Conservation (phyloP, 2,888 invertebrate species). For the Habrosyne pyritoides region DNA sequence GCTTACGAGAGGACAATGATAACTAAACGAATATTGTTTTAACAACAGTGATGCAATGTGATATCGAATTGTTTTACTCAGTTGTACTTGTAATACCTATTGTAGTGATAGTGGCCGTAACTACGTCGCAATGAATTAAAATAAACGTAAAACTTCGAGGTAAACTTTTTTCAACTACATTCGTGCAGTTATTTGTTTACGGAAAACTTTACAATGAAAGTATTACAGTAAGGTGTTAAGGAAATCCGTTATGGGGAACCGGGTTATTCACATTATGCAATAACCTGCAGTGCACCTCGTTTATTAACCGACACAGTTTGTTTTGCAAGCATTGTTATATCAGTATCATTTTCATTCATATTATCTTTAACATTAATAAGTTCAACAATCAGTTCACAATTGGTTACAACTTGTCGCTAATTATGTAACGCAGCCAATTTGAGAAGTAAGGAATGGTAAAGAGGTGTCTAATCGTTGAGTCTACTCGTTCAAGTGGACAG, state of each 20-base stretch:
- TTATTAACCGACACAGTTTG: slow-evolving; percentile 28
- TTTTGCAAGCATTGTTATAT: slow-evolving; percentile 42
- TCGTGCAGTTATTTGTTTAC: slow-evolving; percentile 24
- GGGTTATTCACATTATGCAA: slow-evolving; percentile 50
- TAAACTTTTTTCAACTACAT: background rate
- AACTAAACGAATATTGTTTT: slow-evolving; percentile 22
- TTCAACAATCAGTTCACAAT: slow-evolving; percentile 9
- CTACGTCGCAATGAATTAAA: background rate
- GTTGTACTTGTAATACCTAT: background rate
- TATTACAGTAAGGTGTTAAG: slow-evolving; percentile 40
- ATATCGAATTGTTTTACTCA: background rate
- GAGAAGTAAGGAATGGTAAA: slow-evolving; percentile 23
- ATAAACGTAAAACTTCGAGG: too few relatives aligned
- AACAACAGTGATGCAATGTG: slow-evolving; percentile 32
- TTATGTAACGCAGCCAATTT: slow-evolving; percentile 38
- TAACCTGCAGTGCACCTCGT: slow-evolving; percentile 36
- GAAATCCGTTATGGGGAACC: slow-evolving; percentile 62
- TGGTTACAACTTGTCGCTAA: slow-evolving; percentile 14
- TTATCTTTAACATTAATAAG: background rate
- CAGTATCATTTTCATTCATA: slow-evolving; percentile 24
- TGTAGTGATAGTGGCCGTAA: background rate
- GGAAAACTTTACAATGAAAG: slow-evolving; percentile 16
- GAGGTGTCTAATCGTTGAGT: slow-evolving; percentile 32
- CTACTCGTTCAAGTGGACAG: slow-evolving; percentile 31
- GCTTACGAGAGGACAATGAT: slow-evolving; percentile 13